Evolutionary conservation across 2,113 vertebrate genomes (phyloP), one percentile per base, ranked within the genome.

Genomic region (Poeciliopsis turrubarensis): DNA sequence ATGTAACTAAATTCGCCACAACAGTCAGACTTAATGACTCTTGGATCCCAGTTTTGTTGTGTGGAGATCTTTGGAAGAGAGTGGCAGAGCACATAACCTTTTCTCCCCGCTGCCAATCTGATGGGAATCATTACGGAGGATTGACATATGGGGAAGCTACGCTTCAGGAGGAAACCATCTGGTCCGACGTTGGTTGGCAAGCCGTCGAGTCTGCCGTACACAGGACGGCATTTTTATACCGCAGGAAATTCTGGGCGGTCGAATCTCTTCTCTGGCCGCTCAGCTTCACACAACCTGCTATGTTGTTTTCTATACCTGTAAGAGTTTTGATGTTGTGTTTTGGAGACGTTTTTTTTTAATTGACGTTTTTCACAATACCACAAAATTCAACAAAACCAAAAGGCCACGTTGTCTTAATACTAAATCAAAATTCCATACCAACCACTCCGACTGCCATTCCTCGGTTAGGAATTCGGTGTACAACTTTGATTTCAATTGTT

Each of bases 151-250:
- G 90, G 66, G 68, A 81, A 74, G 85, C 77, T 72, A 63, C 78
- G 86, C 85, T 75, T 90, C 84, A 85, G 80, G 80, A 87, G 80
- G 72, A 85, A 34, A 68, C 92, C 91, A 92, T 92, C 87, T 90
- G 90, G 84, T 78, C 68, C 41, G 41, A 66, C 69, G 72, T 68
- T 85, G 81, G 77, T 72, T 91, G 87, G 90, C 85, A 83, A 63
- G 60, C 34, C 30, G 51, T 83, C 68, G 77, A 64, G 72, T 87
- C 89, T 77, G 63, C 79, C 73, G 65, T 64, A 75, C 80, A 74
- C 79, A 80, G 66, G 61, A 70, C 39, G 14, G 72, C 80, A 30
- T 87, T 89, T 89, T 84, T 84, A 82, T 83, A 82, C 79, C 62
- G 60, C 32, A 37, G 67, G 57, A 82, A 73, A 39, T n/a, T 9